Evolutionary conservation across 2,797 vertebrate genomes (phyloP), one percentile per base, ranked within the genome.

Genomic region (Enteromius thamalakanensis): DNA sequence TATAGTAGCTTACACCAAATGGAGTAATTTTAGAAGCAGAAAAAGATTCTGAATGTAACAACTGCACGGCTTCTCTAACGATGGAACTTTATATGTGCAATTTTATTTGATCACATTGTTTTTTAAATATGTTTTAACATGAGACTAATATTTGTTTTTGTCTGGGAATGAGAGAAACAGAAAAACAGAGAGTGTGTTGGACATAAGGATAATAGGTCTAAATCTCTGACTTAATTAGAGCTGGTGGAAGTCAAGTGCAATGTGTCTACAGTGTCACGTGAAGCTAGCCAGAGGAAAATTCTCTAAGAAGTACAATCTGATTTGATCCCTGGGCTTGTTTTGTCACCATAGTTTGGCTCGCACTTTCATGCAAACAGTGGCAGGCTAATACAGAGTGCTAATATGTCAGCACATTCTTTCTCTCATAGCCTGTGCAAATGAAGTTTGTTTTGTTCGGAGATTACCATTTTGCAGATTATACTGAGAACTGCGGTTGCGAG

Each of bases 191-290:
- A 79, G 81, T 75, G 81, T 79, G 32, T 72, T 15, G 29, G 60
- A 58, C 47, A 75, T 86, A 70, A 79, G 76, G 71, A 80, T 32
- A 49, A 7, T n/a, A 62, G 84, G 78, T 90, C 84, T 89, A 86
- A 76, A 68, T 42, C 26, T 87, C 91, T 78, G 89, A 81, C 51
- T 90, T 84, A 87, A 91, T 94, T 93, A 91, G 84, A 82, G 72
- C 85, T 83, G 84, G 86, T 87, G 83, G 58, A 86, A 84, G 86
- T 85, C 75, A 76, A 89, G 87, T 87, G 88, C 91, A 92, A 91
- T 91, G 91, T 94, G 93, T 92, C 86, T 88, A 90, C 1, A 3
- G 3, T 9, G 80, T 92, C 93, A 94, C 89, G 91, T 93, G 92
- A 94, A 93, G 84, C 77, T 55, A 81, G 62, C 75, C 47, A 65